These are phyloP conservation scores for Grus americana DNA, from an alignment of 2,113 vertebrate genomes.

Conservation along the genomic window DNA sequence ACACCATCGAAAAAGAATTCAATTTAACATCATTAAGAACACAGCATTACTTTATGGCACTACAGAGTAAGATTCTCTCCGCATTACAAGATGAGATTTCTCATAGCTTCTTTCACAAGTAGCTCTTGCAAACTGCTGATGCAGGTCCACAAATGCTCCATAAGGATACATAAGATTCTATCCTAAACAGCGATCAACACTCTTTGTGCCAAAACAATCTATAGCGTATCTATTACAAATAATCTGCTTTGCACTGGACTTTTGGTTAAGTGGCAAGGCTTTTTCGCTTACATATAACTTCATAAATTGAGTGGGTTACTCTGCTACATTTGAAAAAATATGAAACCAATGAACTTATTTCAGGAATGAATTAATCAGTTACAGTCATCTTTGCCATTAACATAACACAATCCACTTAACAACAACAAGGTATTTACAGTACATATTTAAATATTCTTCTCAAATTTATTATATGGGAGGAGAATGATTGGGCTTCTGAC, in stretches of 20 bases:
- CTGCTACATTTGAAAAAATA: not conserved
- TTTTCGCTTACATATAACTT: not conserved
- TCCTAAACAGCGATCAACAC: not conserved
- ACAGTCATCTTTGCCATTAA: not conserved
- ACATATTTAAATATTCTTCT: not conserved
- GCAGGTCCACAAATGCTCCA: not conserved
- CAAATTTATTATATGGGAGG: not conserved
- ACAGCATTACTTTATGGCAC: not conserved
- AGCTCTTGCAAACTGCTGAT: not conserved
- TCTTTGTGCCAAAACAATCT: not conserved
- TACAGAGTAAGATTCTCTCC: not conserved
- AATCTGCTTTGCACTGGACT: not conserved
- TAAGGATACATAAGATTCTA: not conserved
- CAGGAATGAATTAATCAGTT: not conserved
- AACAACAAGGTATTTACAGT: not conserved
- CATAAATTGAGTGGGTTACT: not conserved
- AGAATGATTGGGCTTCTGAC: not conserved
- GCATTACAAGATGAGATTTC: not conserved
- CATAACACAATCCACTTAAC: not conserved
- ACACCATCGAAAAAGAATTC: not conserved
- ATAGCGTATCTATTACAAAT: not conserved
- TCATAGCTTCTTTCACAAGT: not conserved
- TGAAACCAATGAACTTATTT: not conserved
- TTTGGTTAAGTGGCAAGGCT: not conserved
- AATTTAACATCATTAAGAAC: not conserved